Conservation (phyloP, 2,113 vertebrate genomes). For the Lepus timidus region DNA sequence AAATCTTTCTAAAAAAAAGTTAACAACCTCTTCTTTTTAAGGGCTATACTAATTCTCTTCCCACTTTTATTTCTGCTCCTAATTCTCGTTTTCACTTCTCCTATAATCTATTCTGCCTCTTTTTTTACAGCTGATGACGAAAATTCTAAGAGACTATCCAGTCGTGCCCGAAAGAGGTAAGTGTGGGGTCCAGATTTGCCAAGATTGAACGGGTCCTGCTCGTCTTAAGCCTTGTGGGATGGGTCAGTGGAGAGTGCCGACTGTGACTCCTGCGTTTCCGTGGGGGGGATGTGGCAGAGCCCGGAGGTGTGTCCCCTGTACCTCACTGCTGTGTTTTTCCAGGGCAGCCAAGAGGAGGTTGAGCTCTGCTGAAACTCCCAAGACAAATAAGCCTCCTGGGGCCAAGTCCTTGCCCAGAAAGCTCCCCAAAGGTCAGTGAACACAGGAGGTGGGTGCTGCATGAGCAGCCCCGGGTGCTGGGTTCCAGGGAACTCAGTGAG, state of each 20-base stretch:
- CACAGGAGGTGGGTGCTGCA: background rate
- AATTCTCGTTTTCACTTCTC: background rate
- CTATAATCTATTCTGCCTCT: background rate
- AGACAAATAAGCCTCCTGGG: constrained; percentile 30
- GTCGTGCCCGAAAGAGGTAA: constrained; percentile 93
- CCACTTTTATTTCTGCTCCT: background rate
- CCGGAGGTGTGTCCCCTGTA: background rate
- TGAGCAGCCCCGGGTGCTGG: background rate
- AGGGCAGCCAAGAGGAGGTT: constrained; percentile 88
- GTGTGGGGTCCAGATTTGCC: background rate
- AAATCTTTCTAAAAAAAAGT: no score
- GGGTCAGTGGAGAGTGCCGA: background rate
- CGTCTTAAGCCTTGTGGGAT: background rate
- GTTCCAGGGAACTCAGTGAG: background rate
- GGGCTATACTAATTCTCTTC: background rate
- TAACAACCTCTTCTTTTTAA: no score
- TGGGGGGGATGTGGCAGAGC: background rate
- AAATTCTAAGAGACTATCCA: constrained; percentile 91
- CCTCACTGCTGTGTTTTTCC: background rate
- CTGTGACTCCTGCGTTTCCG: background rate
- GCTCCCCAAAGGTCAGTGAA: constrained; percentile 73
- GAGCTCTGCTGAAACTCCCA: constrained; percentile 47
- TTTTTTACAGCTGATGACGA: constrained; percentile 75
- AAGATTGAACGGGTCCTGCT: background rate
- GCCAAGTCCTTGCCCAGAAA: constrained; percentile 48